Evolutionary conservation across 1,140 invertebrate genomes (phyloP), one percentile per base, ranked within the genome.

Genomic region (Carposina sasakii): DNA sequence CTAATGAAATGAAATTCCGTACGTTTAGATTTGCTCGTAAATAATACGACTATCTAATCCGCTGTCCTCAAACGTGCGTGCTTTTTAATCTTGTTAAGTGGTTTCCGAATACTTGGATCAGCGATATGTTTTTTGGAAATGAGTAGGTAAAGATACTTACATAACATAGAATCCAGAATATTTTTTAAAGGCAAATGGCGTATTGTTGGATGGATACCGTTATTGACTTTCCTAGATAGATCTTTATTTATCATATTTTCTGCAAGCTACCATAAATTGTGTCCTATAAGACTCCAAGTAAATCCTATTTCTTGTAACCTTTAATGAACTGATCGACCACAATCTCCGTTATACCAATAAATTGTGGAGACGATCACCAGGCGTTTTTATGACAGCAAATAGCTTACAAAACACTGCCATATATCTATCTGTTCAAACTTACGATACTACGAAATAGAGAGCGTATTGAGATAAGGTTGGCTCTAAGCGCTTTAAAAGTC

Each of bases 1-100:
- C 76, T 84, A 84, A 84, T 81, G 77, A 81, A 84, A 84, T 84
- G 81, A 81, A 84, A 84, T 84, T 84, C 81, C 75, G 66, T 78
- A 81, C 77, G 61, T 84, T 83, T 71, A 51, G 70, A 67, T 65
- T 77, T 67, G 69, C 63, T 81, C 81, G 73, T 84, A 84, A 84
- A 84, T 81, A 81, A 75, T 70, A 43, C 63, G 62, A 69, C 63
- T 76, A 81, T 83, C 77, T 83, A 83, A 83, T 81, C 79, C 72
- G 57, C 70, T 78, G 79, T 81, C 62, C 54, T 46, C 30, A 53
- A 46, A 52, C 52, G 41, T 42, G 39, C 48, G 47, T 28, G 48
- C 34, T 31, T 52, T 59, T 51, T 63, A 63, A 63, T 63, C 54
- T 57, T 36, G 31, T 37, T 40, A 39, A 63, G 57, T 63, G 50